Percentiles rank a stretch among this genome's conserved stretches.
Conservation (phyloP, 2,797 vertebrate species). For the Oreochromis grahami region DNA sequence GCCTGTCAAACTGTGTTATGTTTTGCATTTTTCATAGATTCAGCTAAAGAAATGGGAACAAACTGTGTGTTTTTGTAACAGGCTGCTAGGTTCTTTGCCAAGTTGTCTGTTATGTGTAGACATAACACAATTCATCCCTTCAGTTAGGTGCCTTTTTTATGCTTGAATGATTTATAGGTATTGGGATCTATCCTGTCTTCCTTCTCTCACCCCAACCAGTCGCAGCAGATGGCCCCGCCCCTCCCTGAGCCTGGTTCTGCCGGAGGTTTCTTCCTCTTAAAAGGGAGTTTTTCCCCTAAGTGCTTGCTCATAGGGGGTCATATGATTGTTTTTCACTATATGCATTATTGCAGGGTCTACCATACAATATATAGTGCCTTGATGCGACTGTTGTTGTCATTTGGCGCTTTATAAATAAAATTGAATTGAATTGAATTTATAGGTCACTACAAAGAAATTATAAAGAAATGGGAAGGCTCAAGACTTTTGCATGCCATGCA, state of each 20-base stretch:
- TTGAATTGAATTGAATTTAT: background rate
- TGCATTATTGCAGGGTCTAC: background rate
- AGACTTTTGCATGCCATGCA: background rate
- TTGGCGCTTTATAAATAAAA: background rate
- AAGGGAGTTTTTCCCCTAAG: background rate
- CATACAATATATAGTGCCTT: background rate
- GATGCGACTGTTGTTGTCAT: background rate
- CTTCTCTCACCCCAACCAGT: background rate
- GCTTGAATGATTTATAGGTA: background rate
- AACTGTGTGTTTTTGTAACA: background rate
- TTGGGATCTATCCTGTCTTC: background rate
- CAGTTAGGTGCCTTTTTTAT: background rate
- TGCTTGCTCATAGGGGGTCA: background rate
- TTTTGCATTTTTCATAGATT: background rate
- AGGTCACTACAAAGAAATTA: background rate
- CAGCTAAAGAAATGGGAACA: background rate
- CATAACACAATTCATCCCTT: background rate
- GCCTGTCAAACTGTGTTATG: background rate
- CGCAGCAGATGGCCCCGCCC: background rate
- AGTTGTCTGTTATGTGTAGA: background rate
- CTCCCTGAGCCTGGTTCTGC: background rate
- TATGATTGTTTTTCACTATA: background rate
- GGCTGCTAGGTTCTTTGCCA: accelerated
- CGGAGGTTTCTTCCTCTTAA: background rate
- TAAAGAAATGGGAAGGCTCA: background rate